Conservation (phyloP, 2,888 invertebrate species). For the Beris morrisii region DNA sequence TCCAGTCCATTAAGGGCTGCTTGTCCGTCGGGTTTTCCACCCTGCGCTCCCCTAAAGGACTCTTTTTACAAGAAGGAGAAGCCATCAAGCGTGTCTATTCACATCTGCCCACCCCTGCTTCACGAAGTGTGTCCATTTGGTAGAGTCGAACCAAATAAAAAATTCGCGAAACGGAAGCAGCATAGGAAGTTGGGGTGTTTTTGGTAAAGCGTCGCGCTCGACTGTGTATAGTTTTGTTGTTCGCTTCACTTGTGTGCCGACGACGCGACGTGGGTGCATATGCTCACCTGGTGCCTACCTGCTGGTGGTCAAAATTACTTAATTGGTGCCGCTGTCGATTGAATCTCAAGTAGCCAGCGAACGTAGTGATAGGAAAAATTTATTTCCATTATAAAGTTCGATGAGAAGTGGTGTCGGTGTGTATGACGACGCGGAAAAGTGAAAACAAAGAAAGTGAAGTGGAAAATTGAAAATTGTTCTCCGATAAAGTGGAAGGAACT, state of each 20-base stretch:
- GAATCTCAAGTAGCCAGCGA: conserved; percentile 7
- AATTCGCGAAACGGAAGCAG: conserved; percentile 17
- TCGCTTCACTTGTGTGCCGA: background rate
- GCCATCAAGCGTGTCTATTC: background rate
- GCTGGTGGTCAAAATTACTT: no score
- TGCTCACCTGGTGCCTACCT: conserved; percentile 14
- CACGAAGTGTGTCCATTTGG: conserved; percentile 8
- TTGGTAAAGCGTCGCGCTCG: background rate
- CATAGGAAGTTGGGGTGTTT: conserved; percentile 12
- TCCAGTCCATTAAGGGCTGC: background rate
- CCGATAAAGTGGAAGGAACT: no score
- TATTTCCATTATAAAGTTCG: no score
- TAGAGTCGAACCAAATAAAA: conserved; percentile 4
- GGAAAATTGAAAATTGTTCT: no score
- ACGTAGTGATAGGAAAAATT: no score
- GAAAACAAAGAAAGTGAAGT: no score
- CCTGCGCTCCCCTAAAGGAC: background rate
- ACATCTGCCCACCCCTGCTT: conserved; percentile 9
- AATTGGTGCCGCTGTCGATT: conserved; percentile 12
- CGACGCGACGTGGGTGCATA: background rate
- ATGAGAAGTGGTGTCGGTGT: no score
- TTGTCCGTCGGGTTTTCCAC: background rate
- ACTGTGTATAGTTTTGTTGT: background rate
- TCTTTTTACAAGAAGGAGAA: background rate
- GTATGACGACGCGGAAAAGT: no score